These are phyloP conservation scores for Liopterus haemorrhoidalis DNA, from an alignment of 2,888 invertebrate species.

Conservation along the genomic window DNA sequence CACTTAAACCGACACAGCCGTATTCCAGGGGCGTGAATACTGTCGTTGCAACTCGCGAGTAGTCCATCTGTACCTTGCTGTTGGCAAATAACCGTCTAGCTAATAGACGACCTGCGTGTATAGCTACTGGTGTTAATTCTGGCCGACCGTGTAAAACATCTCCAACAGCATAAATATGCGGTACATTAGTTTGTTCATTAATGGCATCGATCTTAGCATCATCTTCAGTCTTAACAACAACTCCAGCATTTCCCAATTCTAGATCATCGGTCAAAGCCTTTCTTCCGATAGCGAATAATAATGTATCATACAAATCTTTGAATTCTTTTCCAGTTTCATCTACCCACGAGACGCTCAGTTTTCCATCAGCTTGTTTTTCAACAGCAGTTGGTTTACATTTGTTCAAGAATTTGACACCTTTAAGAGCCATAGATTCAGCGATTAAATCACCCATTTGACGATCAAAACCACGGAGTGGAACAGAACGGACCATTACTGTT, in stretches of 20 bases:
- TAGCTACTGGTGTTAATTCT: constrained; percentile 95
- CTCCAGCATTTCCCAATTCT: constrained; percentile 67
- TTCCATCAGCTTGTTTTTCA: constrained; percentile 62
- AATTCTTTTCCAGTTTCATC: constrained; percentile 44
- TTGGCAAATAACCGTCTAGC: constrained; percentile 67
- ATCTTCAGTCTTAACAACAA: constrained; percentile 53
- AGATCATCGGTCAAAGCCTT: constrained; percentile 69
- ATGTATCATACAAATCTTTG: constrained; percentile 71
- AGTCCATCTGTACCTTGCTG: constrained; percentile 65
- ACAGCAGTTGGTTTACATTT: constrained; percentile 65
- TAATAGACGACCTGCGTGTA: constrained; percentile 82
- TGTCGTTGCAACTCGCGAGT: constrained; percentile 85
- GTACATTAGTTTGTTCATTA: constrained; percentile 78
- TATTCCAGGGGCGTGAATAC: constrained; percentile 96
- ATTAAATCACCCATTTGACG: constrained; percentile 86
- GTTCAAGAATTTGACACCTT: constrained; percentile 71
- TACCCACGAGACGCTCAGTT: constrained; percentile 63
- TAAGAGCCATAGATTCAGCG: constrained; percentile 70
- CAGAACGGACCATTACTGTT: constrained; percentile 82
- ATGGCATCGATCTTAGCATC: constrained; percentile 67
- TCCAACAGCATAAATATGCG: constrained; percentile 89
- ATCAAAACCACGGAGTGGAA: constrained; percentile 85
- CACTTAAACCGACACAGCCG: constrained; percentile 87
- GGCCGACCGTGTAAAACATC: constrained; percentile 82
- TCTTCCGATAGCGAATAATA: constrained; percentile 80